These are phyloP conservation scores for Arizona elegans DNA, from an alignment of 2,113 vertebrate genomes.

Conservation along the genomic window DNA sequence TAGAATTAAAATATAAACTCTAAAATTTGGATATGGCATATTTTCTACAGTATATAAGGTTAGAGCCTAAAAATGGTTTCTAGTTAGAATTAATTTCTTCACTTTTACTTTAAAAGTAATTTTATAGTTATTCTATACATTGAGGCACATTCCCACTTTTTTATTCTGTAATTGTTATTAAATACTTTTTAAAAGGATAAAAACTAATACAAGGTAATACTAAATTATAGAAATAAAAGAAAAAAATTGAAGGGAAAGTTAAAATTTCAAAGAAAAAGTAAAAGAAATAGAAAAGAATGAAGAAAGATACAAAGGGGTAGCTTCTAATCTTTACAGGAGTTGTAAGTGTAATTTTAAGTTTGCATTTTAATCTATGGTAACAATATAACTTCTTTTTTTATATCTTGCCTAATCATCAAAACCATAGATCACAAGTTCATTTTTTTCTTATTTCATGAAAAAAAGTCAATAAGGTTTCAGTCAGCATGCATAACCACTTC, in stretches of 20 bases:
- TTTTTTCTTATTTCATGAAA: background rate
- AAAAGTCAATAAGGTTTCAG: background rate
- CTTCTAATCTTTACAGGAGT: background rate
- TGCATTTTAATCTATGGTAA: background rate
- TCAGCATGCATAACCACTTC: background rate
- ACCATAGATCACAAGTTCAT: background rate
- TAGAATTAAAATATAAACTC: background rate
- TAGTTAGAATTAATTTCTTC: background rate
- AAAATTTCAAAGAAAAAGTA: background rate
- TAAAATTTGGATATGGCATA: background rate
- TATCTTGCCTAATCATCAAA: background rate
- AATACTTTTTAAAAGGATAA: background rate
- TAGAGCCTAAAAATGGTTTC: background rate
- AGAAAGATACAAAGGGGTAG: background rate
- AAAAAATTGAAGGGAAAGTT: background rate
- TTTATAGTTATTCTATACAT: background rate
- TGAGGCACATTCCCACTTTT: background rate
- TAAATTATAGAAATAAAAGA: background rate
- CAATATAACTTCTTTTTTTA: background rate
- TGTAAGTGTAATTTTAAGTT: background rate
- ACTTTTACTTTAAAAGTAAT: background rate
- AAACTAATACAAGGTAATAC: background rate
- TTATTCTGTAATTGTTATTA: background rate
- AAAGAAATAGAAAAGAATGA: background rate
- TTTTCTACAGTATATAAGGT: background rate